These are phyloP conservation scores for Nematolebias whitei DNA, from an alignment of 2,113 vertebrate species.

Conservation along the genomic window DNA sequence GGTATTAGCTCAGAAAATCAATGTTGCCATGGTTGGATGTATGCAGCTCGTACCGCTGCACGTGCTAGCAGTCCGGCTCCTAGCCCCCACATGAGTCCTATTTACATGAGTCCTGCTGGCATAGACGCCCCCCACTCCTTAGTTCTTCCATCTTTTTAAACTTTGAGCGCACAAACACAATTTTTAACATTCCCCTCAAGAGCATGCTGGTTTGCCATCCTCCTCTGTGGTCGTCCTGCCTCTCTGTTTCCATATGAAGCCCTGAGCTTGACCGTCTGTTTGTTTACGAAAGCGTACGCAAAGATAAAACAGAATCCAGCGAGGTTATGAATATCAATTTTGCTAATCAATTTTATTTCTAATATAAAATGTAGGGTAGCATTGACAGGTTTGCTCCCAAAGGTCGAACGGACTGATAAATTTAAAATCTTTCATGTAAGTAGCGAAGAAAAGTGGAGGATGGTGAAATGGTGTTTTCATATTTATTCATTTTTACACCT, in stretches of 20 bases:
- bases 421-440: constrained; percentile 49
- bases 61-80: constrained; percentile 64
- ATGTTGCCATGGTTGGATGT: constrained; percentile 76
- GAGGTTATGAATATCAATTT: constrained; percentile 83
- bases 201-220: constrained; percentile 46
- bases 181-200: constrained; percentile 48
- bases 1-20: constrained; percentile 83
- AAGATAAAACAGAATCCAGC: constrained; percentile 83
- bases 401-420: constrained; percentile 47
- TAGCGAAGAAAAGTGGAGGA: constrained; percentile 43
- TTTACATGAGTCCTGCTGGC: constrained; percentile 66
- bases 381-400: constrained; percentile 73
- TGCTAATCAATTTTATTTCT: constrained; percentile 80
- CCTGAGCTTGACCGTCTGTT: constrained; percentile 60
- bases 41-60: constrained; percentile 68
- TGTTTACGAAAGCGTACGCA: constrained; percentile 77
- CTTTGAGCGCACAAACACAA: constrained; percentile 63
- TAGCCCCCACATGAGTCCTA: constrained; percentile 61
- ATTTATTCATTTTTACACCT: constrained; percentile 37
- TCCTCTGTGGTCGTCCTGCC: constrained; percentile 56
- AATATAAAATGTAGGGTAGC: constrained; percentile 72
- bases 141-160: constrained; percentile 60
- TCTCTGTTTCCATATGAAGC: constrained; percentile 52
- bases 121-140: constrained; percentile 42
- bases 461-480: constrained; percentile 25